A percentile compares a stretch with the other conserved stretches of the same genome.
These are phyloP conservation scores for Neoniphon sammara DNA, from an alignment of 2,797 vertebrate genomes.

Conservation along the genomic window DNA sequence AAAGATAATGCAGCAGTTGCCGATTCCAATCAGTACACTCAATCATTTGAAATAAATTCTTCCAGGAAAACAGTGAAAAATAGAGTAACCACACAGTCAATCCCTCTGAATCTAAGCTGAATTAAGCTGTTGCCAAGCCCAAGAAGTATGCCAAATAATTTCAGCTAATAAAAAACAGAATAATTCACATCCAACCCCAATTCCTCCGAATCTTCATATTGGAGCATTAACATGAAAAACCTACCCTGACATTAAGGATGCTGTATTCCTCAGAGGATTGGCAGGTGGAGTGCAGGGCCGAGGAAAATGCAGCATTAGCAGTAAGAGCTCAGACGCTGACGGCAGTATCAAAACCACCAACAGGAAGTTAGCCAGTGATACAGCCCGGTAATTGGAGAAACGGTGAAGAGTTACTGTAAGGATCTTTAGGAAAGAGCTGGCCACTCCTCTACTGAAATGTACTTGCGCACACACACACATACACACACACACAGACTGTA, in stretches of 20 bases:
- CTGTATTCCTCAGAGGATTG: slow-evolving; percentile 57
- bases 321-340: slow-evolving; percentile 56
- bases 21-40: slow-evolving; percentile 29
- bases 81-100: background rate
- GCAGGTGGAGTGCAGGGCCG: slow-evolving; percentile 36
- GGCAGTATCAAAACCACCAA: slow-evolving; percentile 40
- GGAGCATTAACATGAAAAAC: slow-evolving; percentile 50
- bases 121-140: background rate
- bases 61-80: background rate
- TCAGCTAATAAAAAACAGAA: background rate
- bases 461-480: slow-evolving; percentile 17
- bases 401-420: slow-evolving; percentile 71
- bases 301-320: slow-evolving; percentile 65
- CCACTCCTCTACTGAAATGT: slow-evolving; percentile 61
- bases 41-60: background rate
- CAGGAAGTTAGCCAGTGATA: slow-evolving; percentile 69
- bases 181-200: background rate
- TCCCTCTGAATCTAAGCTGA: background rate
- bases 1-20: slow-evolving; percentile 24
- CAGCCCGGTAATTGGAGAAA: slow-evolving; percentile 64
- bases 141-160: background rate
- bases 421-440: slow-evolving; percentile 46
- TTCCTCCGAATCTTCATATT: slow-evolving; percentile 13
- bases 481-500: slow-evolving; percentile 23
- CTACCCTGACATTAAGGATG: slow-evolving; percentile 66